Evolutionary conservation across 2,888 invertebrate genomes (phyloP), one percentile per base, ranked within the genome.

Genomic region (Cephus rjabovi): DNA sequence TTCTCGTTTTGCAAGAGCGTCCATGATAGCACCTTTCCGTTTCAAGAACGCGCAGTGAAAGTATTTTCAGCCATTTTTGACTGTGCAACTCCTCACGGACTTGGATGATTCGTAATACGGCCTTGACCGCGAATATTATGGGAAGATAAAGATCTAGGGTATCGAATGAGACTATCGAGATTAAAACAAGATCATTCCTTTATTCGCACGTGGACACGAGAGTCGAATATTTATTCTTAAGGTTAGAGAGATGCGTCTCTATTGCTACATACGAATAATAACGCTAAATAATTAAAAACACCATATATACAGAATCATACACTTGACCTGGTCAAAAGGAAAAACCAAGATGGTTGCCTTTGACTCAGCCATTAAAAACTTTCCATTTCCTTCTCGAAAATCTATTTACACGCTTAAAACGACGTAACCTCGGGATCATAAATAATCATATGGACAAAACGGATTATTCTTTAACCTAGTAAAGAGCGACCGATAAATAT

Each of bases 251-350:
- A 34, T 23, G 74, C 6, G 74, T 34, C n/a, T n/a, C 23, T 71
- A 74, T 30, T 15, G 30, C 74, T 74, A 74, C 35, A 9, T 74
- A 35, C 74, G 11, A 74, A 15, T 35, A 74, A 23, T 74, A 37
- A 74, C 12, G n/a, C 37, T 34, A 74, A 34, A 35, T 74, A 74
- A 74, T 35, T 74, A 73, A 77, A 56, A 83, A 82, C 73, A 82
- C 73, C 77, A 70, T 85, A 86, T 86, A 84, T 86, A 86, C 87
- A 86, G 75, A 86, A 82, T 86, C 82, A 83, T 86, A 86, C 86
- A 84, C 79, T 84, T 81, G 73, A 78, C 77, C 12, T 75, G 74
- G 35, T 81, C 71, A 23, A 31, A 15, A 31, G 71, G 12, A 31
- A 71, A 34, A 23, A 71, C 15, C 31, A 33, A 71, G 15, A 33